Evolutionary conservation across 2,113 vertebrate species (phyloP).

Genomic region (Sitta europaea): DNA sequence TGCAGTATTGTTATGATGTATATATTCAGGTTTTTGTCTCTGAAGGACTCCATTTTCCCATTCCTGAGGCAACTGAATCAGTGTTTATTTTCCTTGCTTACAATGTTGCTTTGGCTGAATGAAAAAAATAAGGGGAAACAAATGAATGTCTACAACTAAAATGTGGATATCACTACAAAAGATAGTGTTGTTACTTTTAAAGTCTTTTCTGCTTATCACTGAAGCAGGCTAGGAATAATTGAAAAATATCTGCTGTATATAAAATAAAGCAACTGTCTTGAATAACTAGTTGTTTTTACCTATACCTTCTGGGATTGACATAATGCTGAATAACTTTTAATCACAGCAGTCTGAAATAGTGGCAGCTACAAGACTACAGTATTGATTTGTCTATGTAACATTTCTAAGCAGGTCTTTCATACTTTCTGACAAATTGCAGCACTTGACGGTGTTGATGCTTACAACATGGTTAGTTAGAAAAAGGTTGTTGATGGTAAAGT

Average conservation of each 20-base stretch:
- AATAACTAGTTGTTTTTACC: background rate
- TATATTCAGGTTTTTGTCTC: background rate
- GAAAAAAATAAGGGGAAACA: background rate
- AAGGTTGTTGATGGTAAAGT: background rate
- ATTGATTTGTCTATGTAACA: background rate
- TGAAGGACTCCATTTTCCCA: background rate
- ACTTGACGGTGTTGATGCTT: background rate
- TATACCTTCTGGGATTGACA: background rate
- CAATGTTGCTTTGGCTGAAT: background rate
- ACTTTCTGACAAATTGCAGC: background rate
- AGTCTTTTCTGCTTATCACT: background rate
- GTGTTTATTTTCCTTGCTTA: background rate
- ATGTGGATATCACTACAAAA: background rate
- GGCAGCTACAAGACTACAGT: background rate
- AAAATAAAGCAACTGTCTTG: background rate
- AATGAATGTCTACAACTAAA: background rate
- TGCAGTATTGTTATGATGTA: background rate
- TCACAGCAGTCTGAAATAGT: background rate
- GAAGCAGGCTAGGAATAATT: background rate
- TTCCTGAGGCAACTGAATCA: background rate
- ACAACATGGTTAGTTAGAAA: background rate
- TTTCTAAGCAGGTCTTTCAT: background rate
- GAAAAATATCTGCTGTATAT: background rate
- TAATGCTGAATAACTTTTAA: background rate
- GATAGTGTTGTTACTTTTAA: background rate